phyloP scores from a whole-genome alignment of 2,888 invertebrate species.

The Ennomos quercinarius region DNA sequence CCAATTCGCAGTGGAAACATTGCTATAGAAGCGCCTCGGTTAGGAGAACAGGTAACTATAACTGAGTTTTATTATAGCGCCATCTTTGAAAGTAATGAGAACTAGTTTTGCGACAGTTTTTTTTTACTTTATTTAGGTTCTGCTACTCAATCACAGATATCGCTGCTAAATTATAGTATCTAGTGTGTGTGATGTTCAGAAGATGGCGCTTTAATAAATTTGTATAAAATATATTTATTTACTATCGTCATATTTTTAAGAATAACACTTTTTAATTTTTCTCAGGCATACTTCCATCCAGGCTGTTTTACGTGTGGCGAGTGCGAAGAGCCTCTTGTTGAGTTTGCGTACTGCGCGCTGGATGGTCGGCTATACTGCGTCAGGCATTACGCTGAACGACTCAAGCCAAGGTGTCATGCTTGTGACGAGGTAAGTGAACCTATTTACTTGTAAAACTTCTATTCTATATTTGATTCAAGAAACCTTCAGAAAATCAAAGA shows the following conservation, averaged over 20 bases:
- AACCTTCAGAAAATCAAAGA: too few species aligned
- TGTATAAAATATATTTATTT: background rate
- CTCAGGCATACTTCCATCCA: conserved; percentile 93
- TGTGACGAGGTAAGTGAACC: conserved; percentile 97
- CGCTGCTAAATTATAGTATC: conserved; percentile 13
- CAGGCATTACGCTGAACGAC: conserved; percentile 97
- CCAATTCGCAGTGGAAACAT: conserved; percentile 92
- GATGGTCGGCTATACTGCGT: conserved; percentile 96
- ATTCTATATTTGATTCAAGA: too few species aligned
- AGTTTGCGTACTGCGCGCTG: conserved; percentile 97
- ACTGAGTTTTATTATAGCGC: conserved; percentile 26
- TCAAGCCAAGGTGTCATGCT: conserved; percentile 97
- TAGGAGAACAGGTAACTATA: conserved; percentile 88
- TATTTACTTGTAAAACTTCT: too few species aligned
- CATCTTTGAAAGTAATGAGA: conserved; percentile 40
- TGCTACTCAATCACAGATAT: conserved; percentile 47
- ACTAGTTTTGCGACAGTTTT: conserved; percentile 39
- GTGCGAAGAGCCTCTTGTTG: conserved; percentile 97
- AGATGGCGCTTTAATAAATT: conserved; percentile 38
- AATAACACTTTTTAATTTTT: conserved; percentile 16
- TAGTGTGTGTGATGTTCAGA: background rate
- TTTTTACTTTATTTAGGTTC: conserved; percentile 15
- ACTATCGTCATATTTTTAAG: background rate
- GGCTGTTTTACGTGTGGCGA: conserved; percentile 95
- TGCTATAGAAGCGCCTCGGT: conserved; percentile 93